Evolutionary conservation across 2,797 vertebrate species (phyloP), one percentile per base, ranked within the genome.

Genomic region (Rhynchotus rufescens): DNA sequence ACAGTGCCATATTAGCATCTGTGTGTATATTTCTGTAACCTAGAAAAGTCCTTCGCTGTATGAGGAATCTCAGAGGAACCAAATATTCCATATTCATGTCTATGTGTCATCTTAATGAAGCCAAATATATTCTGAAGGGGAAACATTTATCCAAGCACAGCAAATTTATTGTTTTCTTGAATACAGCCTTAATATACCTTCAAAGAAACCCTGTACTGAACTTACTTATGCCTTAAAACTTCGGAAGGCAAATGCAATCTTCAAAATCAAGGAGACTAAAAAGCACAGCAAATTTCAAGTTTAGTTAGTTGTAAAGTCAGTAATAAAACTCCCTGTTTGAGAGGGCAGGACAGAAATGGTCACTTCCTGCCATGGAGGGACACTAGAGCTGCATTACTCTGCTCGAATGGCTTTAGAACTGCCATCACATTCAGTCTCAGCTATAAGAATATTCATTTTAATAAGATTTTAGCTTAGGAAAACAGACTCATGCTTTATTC

Each of bases 401-500:
- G 47, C 86, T 81, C 88, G 78, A 95, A 93, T 80, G 92, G 47
- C 57, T 96, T 94, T 87, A 86, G 79, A 86, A 67, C 57, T 49
- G 88, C 67, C 92, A 88, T 88, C 92, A 92, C 82, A 36, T 86
- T 77, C 86, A 42, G 82, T 92, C 40, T 92, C 51, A 95, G 90
- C 81, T 85, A 36, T 45, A 85, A 77, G 64, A 95, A 79, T 94
- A 94, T 91, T 94, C 73, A 94, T 93, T 85, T 69, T 94, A 91
- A 60, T 84, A 87, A 80, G 54, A 88, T 77, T 93, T 92, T 81
- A 93, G 61, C n/a, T 57, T 72, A 89, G 79, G 64, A 94, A 92
- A 96, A 92, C 30, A 86, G 68, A 88, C 64, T 81, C 38, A 68
- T 91, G 42, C 44, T 83, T 89, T 92, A 93, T 23, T 87, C 69